A percentile compares a stretch with the other conserved stretches of the same genome.
phyloP scores from a whole-genome alignment of 2,888 invertebrate species.

The Plusia festucae region DNA sequence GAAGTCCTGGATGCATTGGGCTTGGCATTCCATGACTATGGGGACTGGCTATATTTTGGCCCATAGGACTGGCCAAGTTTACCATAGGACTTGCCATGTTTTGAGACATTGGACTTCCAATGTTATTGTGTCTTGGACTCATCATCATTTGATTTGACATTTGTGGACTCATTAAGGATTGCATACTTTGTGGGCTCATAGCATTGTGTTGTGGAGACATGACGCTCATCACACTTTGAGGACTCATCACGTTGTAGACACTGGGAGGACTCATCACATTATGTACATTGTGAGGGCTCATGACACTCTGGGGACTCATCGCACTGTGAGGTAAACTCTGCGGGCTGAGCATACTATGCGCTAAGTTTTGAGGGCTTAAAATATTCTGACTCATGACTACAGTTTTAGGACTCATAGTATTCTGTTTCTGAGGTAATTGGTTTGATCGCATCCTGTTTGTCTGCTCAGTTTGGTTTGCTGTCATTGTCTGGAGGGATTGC shows the following conservation, averaged over 20 bases:
- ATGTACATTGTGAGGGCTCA: constrained; percentile 81
- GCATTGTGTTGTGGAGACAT: constrained; percentile 86
- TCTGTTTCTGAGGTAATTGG: constrained; percentile 79
- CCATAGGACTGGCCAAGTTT: constrained; percentile 77
- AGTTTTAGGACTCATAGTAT: constrained; percentile 78
- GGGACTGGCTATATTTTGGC: constrained; percentile 76
- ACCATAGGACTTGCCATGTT: constrained; percentile 80
- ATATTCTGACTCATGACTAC: constrained; percentile 82
- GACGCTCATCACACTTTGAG: constrained; percentile 86
- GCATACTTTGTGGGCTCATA: constrained; percentile 86
- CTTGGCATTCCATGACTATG: constrained; percentile 85
- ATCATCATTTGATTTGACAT: constrained; percentile 85
- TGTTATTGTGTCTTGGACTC: constrained; percentile 82
- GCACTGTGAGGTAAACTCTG: constrained; percentile 84
- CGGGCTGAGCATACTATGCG: constrained; percentile 84
- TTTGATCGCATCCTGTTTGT: constrained; percentile 79
- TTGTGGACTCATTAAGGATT: constrained; percentile 84
- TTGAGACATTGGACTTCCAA: constrained; percentile 80
- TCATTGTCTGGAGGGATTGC: constrained; percentile 83
- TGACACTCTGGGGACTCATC: constrained; percentile 85
- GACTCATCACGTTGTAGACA: constrained; percentile 85
- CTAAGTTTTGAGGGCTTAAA: constrained; percentile 81
- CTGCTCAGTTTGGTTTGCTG: constrained; percentile 81
- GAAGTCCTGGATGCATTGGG: constrained; percentile 82
- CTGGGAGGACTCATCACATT: constrained; percentile 85